Evolutionary conservation across 2,797 vertebrate species (phyloP), one percentile per base, ranked within the genome.

Genomic region (Tarsius wallacei): DNA sequence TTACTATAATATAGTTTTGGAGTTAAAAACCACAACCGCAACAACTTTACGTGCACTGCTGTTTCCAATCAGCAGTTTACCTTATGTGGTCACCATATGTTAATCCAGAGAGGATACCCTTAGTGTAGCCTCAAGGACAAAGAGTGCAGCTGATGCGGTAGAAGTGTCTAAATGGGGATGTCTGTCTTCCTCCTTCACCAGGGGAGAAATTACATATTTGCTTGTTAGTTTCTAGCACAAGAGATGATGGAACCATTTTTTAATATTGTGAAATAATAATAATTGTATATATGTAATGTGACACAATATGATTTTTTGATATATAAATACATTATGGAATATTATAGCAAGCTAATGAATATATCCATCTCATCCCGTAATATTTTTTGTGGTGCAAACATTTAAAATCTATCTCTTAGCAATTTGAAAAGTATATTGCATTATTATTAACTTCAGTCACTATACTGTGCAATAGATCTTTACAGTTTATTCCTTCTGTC

Each of bases 1-100:
- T 80, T 64, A 36, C 14, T 83, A 16, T 49, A 66, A 53, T 63
- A 63, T 19, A 47, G 42, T 93, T 94, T 94, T 22, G 7, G 19
- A 36, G 22, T 87, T 77, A 96, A 63, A 63, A n/a, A 68, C n/a
- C 93, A 95, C 42, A 94, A 95, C n/a, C n/a, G n/a, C 76, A 93
- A 53, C 87, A 90, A 81, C 55, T 88, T 78, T 64, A 28, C 71
- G 42, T 31, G 49, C n/a, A 64, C 17, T 70, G 14, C 22, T 92
- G 47, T 47, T 96, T 83, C 47, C 77, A 78, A 83, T 97, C 26
- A 88, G 33, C n/a, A 76, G 21, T 93, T 63, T 88, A 16, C 49
- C 77, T 85, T 70, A 21, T 84, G 70, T 81, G 83, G 77, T 76
- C 90, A 74, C 70, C 51, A 83, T n/a, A 63, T 93, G 63, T 59